phyloP scores from a whole-genome alignment of 1,140 invertebrate species.

The Cydia fagiglandana region DNA sequence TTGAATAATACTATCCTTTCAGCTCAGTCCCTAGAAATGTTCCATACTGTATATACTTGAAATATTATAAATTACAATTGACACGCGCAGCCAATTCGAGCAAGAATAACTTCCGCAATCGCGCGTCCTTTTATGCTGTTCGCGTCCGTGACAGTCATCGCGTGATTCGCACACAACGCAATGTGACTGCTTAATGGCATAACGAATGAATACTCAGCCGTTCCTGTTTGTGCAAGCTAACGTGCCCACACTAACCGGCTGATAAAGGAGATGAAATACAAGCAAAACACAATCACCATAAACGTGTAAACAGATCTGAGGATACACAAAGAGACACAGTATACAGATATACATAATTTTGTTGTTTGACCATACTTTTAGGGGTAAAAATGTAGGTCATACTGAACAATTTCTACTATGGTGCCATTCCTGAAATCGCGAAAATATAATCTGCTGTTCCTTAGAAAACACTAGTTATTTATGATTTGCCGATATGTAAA shows the following conservation, averaged over 20 bases:
- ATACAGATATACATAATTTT: no score
- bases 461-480: no score
- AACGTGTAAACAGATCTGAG: slow-evolving; percentile 1
- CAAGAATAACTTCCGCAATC: not conserved
- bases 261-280: slow-evolving; percentile 8
- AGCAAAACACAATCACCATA: not conserved
- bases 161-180: slow-evolving; percentile 24
- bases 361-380: no score
- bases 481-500: no score
- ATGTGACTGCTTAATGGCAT: slow-evolving; percentile 25
- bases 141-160: slow-evolving; percentile 9
- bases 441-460: no score
- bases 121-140: slow-evolving; percentile 7
- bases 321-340: not conserved
- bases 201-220: slow-evolving; percentile 26
- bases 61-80: not conserved
- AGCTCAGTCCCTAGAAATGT: no score
- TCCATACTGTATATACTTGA: no score
- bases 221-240: slow-evolving; percentile 24
- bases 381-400: no score
- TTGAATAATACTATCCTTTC: no score
- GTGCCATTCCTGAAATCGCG: no score
- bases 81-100: slow-evolving; percentile 2
- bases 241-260: slow-evolving; percentile 20
- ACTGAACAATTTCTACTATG: no score